Evolutionary conservation across 2,888 invertebrate genomes (phyloP).

Genomic region (Cosmia trapezina): DNA sequence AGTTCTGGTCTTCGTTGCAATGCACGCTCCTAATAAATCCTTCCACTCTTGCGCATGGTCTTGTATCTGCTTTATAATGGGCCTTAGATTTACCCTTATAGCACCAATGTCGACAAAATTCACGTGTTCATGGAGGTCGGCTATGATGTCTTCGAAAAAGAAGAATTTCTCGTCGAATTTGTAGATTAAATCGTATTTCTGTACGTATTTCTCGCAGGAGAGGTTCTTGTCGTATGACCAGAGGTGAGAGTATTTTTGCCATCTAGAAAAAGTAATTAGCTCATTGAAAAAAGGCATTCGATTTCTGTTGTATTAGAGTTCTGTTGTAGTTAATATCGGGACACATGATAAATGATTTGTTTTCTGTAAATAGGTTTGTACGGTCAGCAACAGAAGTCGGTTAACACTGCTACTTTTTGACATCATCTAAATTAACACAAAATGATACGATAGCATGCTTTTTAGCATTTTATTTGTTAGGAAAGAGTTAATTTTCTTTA

Average conservation of each 20-base stretch:
- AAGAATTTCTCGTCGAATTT: constrained; percentile 96
- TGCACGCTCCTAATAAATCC: constrained; percentile 92
- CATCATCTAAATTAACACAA: too few relatives aligned
- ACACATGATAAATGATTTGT: too few relatives aligned
- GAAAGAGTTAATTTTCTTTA: too few relatives aligned
- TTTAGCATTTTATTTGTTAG: too few relatives aligned
- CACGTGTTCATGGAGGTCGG: constrained; percentile 91
- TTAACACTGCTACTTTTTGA: too few relatives aligned
- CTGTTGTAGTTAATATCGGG: too few relatives aligned
- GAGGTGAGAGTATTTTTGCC: constrained; percentile 93
- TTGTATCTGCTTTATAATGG: constrained; percentile 92
- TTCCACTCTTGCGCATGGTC: constrained; percentile 96
- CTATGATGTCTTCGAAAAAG: constrained; percentile 94
- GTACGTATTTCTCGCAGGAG: constrained; percentile 94
- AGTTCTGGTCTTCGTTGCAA: constrained; percentile 92
- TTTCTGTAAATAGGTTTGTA: too few relatives aligned
- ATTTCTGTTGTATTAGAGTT: neutral
- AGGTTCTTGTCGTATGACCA: constrained; percentile 94
- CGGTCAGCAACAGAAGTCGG: too few relatives aligned
- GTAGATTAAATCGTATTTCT: constrained; percentile 87
- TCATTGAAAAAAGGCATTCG: neutral
- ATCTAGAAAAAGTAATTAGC: constrained; percentile 83
- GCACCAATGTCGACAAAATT: constrained; percentile 92
- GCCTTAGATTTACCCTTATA: constrained; percentile 93
- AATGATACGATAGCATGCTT: too few relatives aligned